Conservation (phyloP, 1,140 invertebrate genomes). For the Hermetia illucens region DNA sequence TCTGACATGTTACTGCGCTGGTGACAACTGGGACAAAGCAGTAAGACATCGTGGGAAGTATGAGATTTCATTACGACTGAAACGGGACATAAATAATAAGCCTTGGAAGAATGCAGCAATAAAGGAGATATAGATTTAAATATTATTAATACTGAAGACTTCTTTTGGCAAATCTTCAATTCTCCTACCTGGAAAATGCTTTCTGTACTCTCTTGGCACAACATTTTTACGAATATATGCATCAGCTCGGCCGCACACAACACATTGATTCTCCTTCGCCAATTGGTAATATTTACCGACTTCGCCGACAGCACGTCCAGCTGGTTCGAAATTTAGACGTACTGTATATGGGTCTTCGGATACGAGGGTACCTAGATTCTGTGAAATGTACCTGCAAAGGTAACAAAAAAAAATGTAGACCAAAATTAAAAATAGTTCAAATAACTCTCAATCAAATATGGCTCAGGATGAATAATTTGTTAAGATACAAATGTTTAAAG, state of each 20-base stretch:
- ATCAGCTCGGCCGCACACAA: slow-evolving; percentile 60
- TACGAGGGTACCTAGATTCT: slow-evolving; percentile 47
- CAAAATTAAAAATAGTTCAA: slow-evolving; percentile 2
- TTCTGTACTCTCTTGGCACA: slow-evolving; percentile 72
- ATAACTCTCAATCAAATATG: not conserved
- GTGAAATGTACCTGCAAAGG: slow-evolving; percentile 44
- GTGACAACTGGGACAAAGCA: slow-evolving; percentile 63
- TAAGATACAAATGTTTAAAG: no score
- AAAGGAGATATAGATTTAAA: no score
- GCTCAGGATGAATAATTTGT: no score
- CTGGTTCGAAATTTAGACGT: slow-evolving; percentile 65
- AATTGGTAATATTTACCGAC: slow-evolving; percentile 58
- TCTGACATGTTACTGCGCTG: slow-evolving; percentile 55
- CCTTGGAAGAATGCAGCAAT: not conserved
- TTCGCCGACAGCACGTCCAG: slow-evolving; percentile 52
- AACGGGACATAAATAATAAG: no score
- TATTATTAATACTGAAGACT: no score
- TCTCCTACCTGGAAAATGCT: slow-evolving; percentile 55
- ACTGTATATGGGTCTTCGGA: slow-evolving; percentile 58
- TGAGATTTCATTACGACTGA: slow-evolving; percentile 64
- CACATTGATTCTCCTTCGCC: slow-evolving; percentile 67
- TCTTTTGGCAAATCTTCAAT: not conserved
- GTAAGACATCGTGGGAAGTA: slow-evolving; percentile 66
- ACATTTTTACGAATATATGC: slow-evolving; percentile 67
- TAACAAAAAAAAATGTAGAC: slow-evolving; percentile 6